Evolutionary conservation across 2,797 vertebrate genomes (phyloP), one percentile per base, ranked within the genome.

Genomic region (Sphenodon punctatus): DNA sequence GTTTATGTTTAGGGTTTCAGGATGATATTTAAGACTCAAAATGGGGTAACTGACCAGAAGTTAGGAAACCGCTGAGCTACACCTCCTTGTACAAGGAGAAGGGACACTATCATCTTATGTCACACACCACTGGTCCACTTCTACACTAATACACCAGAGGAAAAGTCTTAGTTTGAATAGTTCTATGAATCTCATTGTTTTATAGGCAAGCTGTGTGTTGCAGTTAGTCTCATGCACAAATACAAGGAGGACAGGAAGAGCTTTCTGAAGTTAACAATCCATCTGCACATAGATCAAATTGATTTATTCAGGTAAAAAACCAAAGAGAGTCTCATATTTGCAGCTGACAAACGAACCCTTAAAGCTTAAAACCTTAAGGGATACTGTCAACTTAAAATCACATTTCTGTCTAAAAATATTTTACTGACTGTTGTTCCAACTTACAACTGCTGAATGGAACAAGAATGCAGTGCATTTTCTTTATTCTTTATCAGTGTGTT

Each of bases 281-380:
- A 5, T 86, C 59, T 81, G 88, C 66, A 41, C 70, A 30, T 70
- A 48, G 59, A 46, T 83, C 55, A 60, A 9, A 85, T 64, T 78
- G 82, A 85, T 89, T 83, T 86, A 85, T 84, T 86, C 73, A 63
- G 78, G 84, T 86, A 80, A 89, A 74, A 77, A 89, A 86, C 90
- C 82, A 92, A 77, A 85, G 80, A 25, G 30, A n/a, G 49, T 79
- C 79, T 83, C 42, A 86, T 66, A 83, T 77, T 80, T 86, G 39
- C 59, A 86, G 61, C 66, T 88, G 86, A 76, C 59, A 88, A 46
- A 67, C 38, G 77, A 78, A 73, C 78, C 72, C 68, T 85, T 79
- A 85, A 90, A 78, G 42, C 90, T 86, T 89, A 73, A 90, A 89
- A 68, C 51, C 46, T 77, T 82, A 80, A 66, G 34, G 13, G 2